Conservation (phyloP, 1,140 invertebrate genomes). For the Aphaenogaster ashmeadi region DNA sequence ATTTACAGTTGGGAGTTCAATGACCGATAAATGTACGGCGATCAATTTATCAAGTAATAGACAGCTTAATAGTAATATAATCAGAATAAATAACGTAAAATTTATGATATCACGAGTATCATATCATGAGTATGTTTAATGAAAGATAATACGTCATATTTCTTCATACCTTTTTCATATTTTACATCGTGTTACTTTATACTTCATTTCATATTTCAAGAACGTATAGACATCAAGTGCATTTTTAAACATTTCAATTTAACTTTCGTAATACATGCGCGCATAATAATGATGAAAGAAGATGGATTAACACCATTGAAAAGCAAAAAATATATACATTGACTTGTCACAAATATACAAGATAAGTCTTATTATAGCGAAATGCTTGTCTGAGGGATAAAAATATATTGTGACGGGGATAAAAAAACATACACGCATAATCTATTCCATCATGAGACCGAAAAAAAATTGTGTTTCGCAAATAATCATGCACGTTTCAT, state of each 20-base stretch:
- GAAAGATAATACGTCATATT: not conserved
- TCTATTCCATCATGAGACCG: not conserved
- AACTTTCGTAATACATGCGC: not conserved
- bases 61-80: not conserved
- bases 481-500: constrained; percentile 23
- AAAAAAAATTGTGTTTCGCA: constrained; percentile 5
- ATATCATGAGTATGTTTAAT: not conserved
- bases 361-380: not conserved
- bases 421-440: not conserved
- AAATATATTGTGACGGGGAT: not conserved
- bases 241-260: constrained; percentile 10
- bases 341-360: not conserved
- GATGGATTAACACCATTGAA: not conserved
- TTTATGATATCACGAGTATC: not conserved
- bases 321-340: not conserved
- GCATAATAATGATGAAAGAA: not conserved
- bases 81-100: not conserved
- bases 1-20: not conserved
- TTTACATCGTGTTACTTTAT: not conserved
- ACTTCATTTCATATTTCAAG: not conserved
- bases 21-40: not conserved
- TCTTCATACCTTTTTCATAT: not conserved
- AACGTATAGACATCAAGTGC: not conserved
- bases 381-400: not conserved
- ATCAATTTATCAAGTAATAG: not conserved